Percentiles rank a stretch among this genome's conserved stretches.
Conservation (phyloP, 1,140 invertebrate genomes). For the Gonioctena quinquepunctata region DNA sequence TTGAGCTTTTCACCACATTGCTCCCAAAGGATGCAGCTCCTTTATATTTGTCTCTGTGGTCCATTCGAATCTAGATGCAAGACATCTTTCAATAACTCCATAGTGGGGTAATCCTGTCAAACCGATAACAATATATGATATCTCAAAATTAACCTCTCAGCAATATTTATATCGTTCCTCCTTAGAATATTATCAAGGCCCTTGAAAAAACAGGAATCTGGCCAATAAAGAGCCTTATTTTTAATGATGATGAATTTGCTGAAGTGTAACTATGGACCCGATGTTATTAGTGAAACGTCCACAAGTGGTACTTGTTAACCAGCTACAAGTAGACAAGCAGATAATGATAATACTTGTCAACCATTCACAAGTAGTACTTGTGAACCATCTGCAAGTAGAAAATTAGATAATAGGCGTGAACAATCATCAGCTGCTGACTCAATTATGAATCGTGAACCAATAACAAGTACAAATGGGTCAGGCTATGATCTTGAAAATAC, state of each 20-base stretch:
- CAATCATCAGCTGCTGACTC: no score
- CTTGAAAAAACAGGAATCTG: slow-evolving; percentile 29
- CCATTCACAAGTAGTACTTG: background rate
- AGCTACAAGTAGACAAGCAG: background rate
- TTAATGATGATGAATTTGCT: background rate
- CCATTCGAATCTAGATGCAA: slow-evolving; percentile 9
- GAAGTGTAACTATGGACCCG: background rate
- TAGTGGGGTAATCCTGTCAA: slow-evolving; percentile 28
- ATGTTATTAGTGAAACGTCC: background rate
- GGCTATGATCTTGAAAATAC: no score
- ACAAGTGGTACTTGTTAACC: background rate
- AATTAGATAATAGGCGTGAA: no score
- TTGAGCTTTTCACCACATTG: background rate
- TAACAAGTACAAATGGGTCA: no score
- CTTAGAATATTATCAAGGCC: slow-evolving; percentile 29
- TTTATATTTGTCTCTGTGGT: slow-evolving; percentile 21
- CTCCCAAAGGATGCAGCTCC: background rate
- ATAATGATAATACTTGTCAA: background rate
- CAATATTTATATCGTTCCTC: slow-evolving; percentile 35
- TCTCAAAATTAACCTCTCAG: slow-evolving; percentile 15
- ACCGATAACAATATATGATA: slow-evolving; percentile 28
- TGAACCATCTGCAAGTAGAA: background rate
- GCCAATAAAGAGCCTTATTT: background rate
- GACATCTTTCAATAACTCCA: slow-evolving; percentile 43
- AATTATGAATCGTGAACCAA: no score